Conservation (phyloP, 2,888 invertebrate genomes). For the Eutolmus rufibarbis region DNA sequence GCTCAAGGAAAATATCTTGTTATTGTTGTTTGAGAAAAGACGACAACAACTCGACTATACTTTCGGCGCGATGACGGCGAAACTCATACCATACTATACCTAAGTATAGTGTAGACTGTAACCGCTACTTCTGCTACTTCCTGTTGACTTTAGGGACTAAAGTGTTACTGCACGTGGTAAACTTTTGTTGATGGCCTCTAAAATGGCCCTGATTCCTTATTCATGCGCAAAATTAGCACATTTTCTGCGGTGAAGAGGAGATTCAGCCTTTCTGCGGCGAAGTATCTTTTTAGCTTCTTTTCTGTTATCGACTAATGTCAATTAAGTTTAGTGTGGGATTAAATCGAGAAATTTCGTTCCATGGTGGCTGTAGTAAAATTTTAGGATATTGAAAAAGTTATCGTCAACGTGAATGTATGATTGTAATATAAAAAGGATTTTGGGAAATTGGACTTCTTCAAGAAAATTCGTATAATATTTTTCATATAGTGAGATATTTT, state of each 20-base stretch:
- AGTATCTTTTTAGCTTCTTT: not conserved
- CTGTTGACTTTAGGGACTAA: not conserved
- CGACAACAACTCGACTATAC: not conserved
- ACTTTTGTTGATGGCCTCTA: constrained; percentile 9
- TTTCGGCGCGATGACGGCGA: not conserved
- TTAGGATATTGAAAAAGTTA: not conserved
- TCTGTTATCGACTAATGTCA: not conserved
- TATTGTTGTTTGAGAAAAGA: not conserved
- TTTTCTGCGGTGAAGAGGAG: not conserved
- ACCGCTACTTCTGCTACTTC: not conserved
- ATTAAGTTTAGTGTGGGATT: not conserved
- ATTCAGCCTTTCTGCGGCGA: not conserved
- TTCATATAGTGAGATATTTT: not conserved
- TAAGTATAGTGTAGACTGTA: not conserved
- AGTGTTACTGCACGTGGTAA: constrained; percentile 26
- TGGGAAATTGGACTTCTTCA: not conserved
- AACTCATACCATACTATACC: not conserved
- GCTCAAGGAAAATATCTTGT: not conserved
- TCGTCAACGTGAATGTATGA: not conserved
- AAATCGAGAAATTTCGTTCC: not conserved
- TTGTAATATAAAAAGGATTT: not conserved
- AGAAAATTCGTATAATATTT: not conserved
- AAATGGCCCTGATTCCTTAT: constrained; percentile 16
- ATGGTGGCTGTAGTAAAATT: not conserved
- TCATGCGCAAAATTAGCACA: constrained; percentile 32